A percentile compares a stretch with the other conserved stretches of the same genome.
phyloP scores from a whole-genome alignment of 2,797 vertebrate species.

The Micropoecilia bifurca region DNA sequence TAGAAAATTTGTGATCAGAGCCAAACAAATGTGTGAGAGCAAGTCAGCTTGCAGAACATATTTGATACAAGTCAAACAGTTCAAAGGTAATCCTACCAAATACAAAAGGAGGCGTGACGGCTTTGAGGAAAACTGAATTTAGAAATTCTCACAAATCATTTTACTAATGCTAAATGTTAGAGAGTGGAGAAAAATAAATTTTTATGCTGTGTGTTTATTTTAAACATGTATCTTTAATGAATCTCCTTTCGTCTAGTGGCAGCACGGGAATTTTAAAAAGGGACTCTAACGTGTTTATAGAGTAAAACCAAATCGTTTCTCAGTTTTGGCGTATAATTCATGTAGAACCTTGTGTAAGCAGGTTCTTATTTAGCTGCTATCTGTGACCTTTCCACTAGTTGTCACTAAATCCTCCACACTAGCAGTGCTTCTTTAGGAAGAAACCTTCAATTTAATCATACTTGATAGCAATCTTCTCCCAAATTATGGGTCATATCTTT shows the following conservation, averaged over 20 bases:
- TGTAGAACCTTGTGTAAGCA: neutral
- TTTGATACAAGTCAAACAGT: neutral
- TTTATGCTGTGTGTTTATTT: neutral
- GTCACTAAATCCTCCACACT: constrained; percentile 1
- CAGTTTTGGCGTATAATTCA: neutral
- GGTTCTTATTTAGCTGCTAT: neutral
- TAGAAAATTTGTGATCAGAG: neutral
- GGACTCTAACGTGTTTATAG: neutral
- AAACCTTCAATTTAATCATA: neutral
- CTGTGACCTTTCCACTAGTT: neutral
- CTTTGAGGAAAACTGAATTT: neutral
- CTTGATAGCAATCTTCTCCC: neutral
- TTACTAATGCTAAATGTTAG: neutral
- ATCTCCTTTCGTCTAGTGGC: neutral
- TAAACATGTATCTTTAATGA: neutral
- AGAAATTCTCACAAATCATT: neutral
- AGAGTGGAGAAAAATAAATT: neutral
- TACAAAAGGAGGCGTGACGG: no score
- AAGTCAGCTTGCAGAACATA: neutral
- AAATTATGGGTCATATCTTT: neutral
- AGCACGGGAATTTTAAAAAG: neutral
- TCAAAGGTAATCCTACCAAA: neutral
- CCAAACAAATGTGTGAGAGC: neutral
- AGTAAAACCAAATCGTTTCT: neutral
- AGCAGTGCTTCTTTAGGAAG: neutral